Base-by-base conservation (phyloP, 1,140 invertebrate genomes). In the Lordiphosa stackelbergi region DNA sequence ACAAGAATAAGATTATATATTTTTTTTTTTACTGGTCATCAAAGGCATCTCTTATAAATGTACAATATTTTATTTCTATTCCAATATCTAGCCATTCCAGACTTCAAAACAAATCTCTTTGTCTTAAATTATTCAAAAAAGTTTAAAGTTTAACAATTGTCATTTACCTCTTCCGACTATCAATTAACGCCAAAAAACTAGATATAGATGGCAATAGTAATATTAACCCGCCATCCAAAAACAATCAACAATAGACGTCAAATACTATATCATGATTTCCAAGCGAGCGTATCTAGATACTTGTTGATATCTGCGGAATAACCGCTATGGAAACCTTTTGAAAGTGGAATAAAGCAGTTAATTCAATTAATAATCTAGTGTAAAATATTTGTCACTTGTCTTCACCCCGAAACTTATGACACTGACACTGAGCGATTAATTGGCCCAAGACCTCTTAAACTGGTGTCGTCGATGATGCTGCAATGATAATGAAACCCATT, bases 341-440 rank as follows among this genome's bases (percentile, higher is more conserved):
- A 56, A 77, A 77, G 77, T 83, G 72, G 77, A 66, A 77, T 66
- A 73, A 83, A 64, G 77, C 77, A 73, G 77, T 73, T 83, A 69
- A 83, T 77, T 83, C 47, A 83, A 83, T 83, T 83, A 77, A 69
- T 69, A 73, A 66, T 59, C 63, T 34, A 53, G 77, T 83, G 77
- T 83, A 56, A 81, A 81, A 81, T 59, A 72, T 60, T 71, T 49
- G 24, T 52, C 45, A 59, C 59, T 59, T 53, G 53, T 56, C 54
- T 52, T 43, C 43, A 11, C 47, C 12, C 12, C 37, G 43, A 49
- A 65, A 34, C 47, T 9, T 43, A 51, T 73, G 68, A 53, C 42
- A 43, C 22, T 40, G 57, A 64, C 57, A 49, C 52, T 46, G 38
- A 16, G 12, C 8, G 7, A 47, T 38, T 51, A 64, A 37, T 31